Evolutionary conservation across 1,140 invertebrate genomes (phyloP), one percentile per base, ranked within the genome.

Genomic region (Drosophila paulistorum): DNA sequence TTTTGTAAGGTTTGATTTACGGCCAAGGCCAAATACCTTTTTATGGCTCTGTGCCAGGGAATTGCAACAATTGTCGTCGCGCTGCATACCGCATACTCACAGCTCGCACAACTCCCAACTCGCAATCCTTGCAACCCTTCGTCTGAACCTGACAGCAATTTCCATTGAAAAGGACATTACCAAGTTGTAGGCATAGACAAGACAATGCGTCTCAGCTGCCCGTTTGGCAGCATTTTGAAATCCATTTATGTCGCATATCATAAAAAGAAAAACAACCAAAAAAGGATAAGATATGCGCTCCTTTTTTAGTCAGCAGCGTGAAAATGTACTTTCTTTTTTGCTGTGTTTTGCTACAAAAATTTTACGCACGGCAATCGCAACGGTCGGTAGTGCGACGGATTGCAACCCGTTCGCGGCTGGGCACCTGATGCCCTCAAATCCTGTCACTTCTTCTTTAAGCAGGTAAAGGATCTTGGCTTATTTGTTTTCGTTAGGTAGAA

Each of bases 181-280:
- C 58, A 30, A 63, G 45, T 51, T 23, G 45, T 23, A 51, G 45
- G 45, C 45, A 51, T 23, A 68, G 63, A 10, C 39, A 39, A 45
- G 68, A 82, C 83, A 87, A 84, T 74, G 68, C 41, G 71, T 17
- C 73, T 81, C 80, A 81, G 84, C 84, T 87, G 84, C 80, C 77
- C 84, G 80, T 87, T 87, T 84, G 80, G 66, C 82, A 87, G 80
- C 77, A 87, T 73, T 80, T 84, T 73, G 51, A 81, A 87, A 89
- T 89, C 77, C 84, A 89, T 87, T 87, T 87, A 87, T 75, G 80
- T 77, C 84, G 84, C 85, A 80, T 81, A 89, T 89, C 84, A 78
- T 87, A 87, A 87, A 87, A 83, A 84, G 79, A 64, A 64, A 76
- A 59, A 26, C 64, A 17, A 17, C 14, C 10, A 17, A 87, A 89